phyloP scores from a whole-genome alignment of 2,888 invertebrate genomes.

The Malacosoma neustria region DNA sequence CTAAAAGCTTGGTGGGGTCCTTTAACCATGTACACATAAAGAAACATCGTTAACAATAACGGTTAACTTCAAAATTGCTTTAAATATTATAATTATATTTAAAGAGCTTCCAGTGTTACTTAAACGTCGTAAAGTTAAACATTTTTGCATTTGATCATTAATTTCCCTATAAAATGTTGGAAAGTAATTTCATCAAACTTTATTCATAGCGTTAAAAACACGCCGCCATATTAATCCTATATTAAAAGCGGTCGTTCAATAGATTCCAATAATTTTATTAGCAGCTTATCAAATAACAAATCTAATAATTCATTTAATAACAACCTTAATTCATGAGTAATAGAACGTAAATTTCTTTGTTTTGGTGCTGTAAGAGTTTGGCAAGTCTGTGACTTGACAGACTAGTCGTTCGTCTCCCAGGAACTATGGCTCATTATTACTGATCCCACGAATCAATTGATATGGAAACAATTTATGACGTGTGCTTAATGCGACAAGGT shows the following conservation, averaged over 20 bases:
- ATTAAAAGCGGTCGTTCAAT: constrained; percentile 41
- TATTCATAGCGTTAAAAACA: constrained; percentile 10
- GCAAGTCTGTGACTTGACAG: constrained; percentile 36
- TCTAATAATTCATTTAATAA: constrained; percentile 3
- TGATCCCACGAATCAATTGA: constrained; percentile 39
- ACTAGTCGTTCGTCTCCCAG: constrained; percentile 32
- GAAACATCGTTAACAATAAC: background rate
- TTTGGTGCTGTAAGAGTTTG: constrained; percentile 3
- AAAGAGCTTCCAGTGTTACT: background rate
- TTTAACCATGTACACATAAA: background rate
- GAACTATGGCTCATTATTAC: constrained; percentile 44
- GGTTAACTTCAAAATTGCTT: background rate
- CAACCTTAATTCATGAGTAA: background rate
- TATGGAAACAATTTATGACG: constrained; percentile 24
- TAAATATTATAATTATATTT: background rate
- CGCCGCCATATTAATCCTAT: constrained; percentile 18
- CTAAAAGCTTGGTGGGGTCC: no score
- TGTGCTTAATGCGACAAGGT: constrained; percentile 5
- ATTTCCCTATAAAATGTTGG: background rate
- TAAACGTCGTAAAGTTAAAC: background rate
- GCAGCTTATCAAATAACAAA: constrained; percentile 33
- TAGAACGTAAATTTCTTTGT: constrained; percentile 15
- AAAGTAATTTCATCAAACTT: constrained; percentile 2
- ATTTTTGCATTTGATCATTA: background rate
- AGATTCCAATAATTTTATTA: constrained; percentile 53